Evolutionary conservation across 1,140 invertebrate genomes (phyloP).

Genomic region (Tetramorium simillimum): DNA sequence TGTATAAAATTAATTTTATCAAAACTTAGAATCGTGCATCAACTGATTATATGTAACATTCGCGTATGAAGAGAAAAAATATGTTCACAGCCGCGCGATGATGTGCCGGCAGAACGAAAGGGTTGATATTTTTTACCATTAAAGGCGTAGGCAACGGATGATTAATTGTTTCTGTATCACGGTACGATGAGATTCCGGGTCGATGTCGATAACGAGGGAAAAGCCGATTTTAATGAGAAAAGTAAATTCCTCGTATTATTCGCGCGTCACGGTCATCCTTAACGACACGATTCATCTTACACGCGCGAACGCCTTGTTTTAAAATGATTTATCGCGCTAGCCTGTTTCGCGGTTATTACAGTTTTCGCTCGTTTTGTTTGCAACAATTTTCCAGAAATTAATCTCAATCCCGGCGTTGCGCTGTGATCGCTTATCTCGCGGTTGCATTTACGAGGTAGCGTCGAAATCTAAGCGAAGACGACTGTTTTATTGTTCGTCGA

Average conservation of each 20-base stretch:
- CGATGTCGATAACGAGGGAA: slow-evolving; percentile 31
- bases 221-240: slow-evolving; percentile 50
- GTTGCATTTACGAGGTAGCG: slow-evolving; percentile 32
- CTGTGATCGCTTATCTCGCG: slow-evolving; percentile 29
- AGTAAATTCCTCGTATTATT: slow-evolving; percentile 56
- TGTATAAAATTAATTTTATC: not conserved
- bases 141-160: not conserved
- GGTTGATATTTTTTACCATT: slow-evolving; percentile 29
- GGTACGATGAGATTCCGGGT: slow-evolving; percentile 14
- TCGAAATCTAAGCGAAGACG: not conserved
- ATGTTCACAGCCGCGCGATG: not conserved
- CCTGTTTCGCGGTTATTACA: slow-evolving; percentile 48
- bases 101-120: not conserved
- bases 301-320: slow-evolving; percentile 40
- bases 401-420: slow-evolving; percentile 36
- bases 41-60: not conserved
- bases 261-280: slow-evolving; percentile 49
- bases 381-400: slow-evolving; percentile 58
- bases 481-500: not conserved
- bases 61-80: not conserved
- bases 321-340: slow-evolving; percentile 56
- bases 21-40: not conserved
- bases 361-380: slow-evolving; percentile 31
- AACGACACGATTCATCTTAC: slow-evolving; percentile 52
- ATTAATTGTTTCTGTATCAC: slow-evolving; percentile 46